Base-by-base conservation (phyloP, 1,140 invertebrate genomes). In the Andrena cerasifolii region DNA sequence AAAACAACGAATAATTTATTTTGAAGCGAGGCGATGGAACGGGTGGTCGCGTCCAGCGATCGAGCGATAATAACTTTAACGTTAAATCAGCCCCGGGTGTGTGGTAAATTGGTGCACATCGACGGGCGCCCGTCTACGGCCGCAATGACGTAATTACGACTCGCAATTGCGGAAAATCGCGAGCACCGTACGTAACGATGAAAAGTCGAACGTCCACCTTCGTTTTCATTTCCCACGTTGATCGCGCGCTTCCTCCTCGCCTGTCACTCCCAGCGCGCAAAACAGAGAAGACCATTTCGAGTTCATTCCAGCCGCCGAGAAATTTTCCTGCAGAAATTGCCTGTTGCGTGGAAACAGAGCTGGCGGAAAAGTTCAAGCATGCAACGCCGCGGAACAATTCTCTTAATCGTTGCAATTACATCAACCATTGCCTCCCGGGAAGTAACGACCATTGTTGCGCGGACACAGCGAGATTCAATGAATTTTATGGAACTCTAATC, bases 321-420 rank as follows among this genome's bases (percentile, higher is more conserved):
- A 59, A 36, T 59, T 59, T 59, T 28, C 33, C 18, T 8, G 18
- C 31, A n/a, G 31, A 7, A 1, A 68, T n/a, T 59, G 40, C 56
- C 45, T 51, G 33, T 18, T 45, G 7, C 24, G 18, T 12, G 33
- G 51, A 33, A 43, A 45, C 16, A 73, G 24, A 26, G n/a, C 0
- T 31, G 10, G 24, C 26, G 51, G 45, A 66, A 51, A 36, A 54
- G 53, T 21, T 12, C 0, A 40, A 40, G 36, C 36, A 3, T 40
- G 36, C 36, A 40, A 10, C n/a, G 10, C 36, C 36, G 3, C 36
- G 4, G 47, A 47, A 73, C 51, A 78, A 82, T 66, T 73, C 68
- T 59, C 68, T 82, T 82, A 79, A 83, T 82, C 58, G 68, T 70
- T 43, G 56, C 26, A 78, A 81, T 83, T 81, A 73, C 56, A 83